Conservation (phyloP, 2,888 invertebrate genomes). For the Scaptomyza polygonia region DNA sequence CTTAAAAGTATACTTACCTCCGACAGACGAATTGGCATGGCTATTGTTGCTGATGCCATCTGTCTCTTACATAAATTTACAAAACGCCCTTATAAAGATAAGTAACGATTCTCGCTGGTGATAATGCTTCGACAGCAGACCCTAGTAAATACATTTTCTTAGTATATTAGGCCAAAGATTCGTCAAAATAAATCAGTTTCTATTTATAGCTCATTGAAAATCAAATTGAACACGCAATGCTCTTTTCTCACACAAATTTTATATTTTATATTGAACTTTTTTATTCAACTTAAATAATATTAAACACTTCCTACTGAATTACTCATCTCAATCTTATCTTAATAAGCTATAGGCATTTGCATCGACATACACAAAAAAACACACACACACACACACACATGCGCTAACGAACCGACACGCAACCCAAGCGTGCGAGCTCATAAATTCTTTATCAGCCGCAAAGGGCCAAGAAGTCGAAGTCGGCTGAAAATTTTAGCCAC, state of each 20-base stretch:
- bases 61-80: too few relatives aligned
- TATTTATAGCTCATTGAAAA: too few relatives aligned
- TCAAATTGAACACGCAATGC: too few relatives aligned
- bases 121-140: too few relatives aligned
- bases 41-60: too few relatives aligned
- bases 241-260: neutral
- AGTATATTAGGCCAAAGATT: too few relatives aligned
- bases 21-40: too few relatives aligned
- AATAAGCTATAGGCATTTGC: conserved; percentile 24
- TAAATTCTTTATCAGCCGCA: conserved; percentile 72
- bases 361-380: conserved; percentile 18
- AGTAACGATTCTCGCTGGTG: too few relatives aligned
- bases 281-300: neutral
- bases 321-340: conserved; percentile 14
- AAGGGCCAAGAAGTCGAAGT: conserved; percentile 56
- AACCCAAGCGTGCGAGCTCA: conserved; percentile 52
- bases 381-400: neutral
- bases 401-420: conserved; percentile 4
- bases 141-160: too few relatives aligned
- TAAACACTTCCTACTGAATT: conserved; percentile 5
- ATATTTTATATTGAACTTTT: neutral
- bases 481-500: conserved; percentile 58
- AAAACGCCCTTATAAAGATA: too few relatives aligned
- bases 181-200: too few relatives aligned
- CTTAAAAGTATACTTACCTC: too few relatives aligned